These are phyloP conservation scores for Aptenodytes forsteri DNA, from an alignment of 2,113 vertebrate genomes.

Conservation along the genomic window DNA sequence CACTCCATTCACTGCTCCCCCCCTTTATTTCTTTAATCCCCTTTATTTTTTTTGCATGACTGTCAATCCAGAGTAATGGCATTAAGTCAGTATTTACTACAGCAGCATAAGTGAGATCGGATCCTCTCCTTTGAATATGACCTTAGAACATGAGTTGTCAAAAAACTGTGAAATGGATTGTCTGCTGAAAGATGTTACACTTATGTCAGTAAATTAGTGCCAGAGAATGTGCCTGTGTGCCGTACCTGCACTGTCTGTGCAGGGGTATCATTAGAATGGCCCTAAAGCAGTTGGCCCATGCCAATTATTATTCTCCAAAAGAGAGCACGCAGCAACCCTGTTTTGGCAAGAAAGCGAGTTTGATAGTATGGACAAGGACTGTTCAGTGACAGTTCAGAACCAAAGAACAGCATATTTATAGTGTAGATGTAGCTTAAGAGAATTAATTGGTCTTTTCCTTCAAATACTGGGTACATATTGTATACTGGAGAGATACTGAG, in stretches of 20 bases:
- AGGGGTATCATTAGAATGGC: neutral
- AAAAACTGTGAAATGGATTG: neutral
- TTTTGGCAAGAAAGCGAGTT: neutral
- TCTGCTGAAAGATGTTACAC: neutral
- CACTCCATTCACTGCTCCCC: neutral
- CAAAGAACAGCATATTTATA: neutral
- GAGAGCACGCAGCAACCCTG: accelerated
- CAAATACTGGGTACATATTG: neutral
- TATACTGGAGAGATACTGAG: neutral
- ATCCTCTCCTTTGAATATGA: neutral
- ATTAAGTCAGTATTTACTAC: neutral
- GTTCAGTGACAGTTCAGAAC: neutral
- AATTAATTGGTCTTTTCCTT: neutral
- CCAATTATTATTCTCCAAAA: neutral
- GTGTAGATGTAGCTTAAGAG: neutral
- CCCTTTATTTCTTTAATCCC: neutral
- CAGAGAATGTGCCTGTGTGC: neutral
- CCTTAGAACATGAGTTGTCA: neutral
- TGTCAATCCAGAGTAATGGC: neutral
- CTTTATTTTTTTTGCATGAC: neutral
- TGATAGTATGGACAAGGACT: neutral
- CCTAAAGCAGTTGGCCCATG: neutral
- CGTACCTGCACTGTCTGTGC: too few relatives aligned
- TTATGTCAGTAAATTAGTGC: neutral
- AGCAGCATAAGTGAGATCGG: neutral